Evolutionary conservation across 1,140 invertebrate genomes (phyloP), one percentile per base, ranked within the genome.

Genomic region (Yoshiicerus persimilis): DNA sequence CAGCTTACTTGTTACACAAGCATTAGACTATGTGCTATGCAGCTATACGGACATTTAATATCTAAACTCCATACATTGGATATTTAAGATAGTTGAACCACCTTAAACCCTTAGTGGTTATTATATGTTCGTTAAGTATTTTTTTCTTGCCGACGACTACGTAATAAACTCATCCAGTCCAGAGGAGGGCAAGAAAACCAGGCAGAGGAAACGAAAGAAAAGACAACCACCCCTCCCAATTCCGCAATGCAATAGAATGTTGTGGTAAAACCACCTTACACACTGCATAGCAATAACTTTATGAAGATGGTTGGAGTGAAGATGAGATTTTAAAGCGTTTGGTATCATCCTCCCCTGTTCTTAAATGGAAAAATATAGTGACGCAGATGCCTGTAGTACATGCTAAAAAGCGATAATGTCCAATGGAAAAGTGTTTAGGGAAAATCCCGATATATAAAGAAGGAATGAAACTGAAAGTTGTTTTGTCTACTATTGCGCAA

Each of bases 381-480:
- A 38, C 16, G 34, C 27, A n/a, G 27, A 75, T 75, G 25, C 70
- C 9, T 75, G 27, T 34, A 36, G 36, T 23, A 4, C 32, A 32
- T n/a, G 75, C n/a, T 36, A 80, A 80, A 80, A 70, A 27, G 64
- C 25, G 23, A 27, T 34, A 38, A 80, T 80, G 32, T 80, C 32
- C 64, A 9, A 10, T 6, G 30, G 16, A 80, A 80, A 80, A 80
- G 27, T 34, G 13, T 80, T 20, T 34, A 34, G 32, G 27, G 20
- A 80, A n/a, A 32, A 38, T 80, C 75, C 75, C 32, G 30, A 80
- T 80, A 90, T 90, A 90, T 86, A 90, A 90, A 84, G 89, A 20
- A 41, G 70, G 64, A 66, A 41, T 84, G 89, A 90, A 90, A 90
- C 87, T 16, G 88, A 90, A 88, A 90, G 89, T 88, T 86, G 87